Base-by-base conservation (phyloP, 2,113 vertebrate genomes). In the Centropus bengalensis region DNA sequence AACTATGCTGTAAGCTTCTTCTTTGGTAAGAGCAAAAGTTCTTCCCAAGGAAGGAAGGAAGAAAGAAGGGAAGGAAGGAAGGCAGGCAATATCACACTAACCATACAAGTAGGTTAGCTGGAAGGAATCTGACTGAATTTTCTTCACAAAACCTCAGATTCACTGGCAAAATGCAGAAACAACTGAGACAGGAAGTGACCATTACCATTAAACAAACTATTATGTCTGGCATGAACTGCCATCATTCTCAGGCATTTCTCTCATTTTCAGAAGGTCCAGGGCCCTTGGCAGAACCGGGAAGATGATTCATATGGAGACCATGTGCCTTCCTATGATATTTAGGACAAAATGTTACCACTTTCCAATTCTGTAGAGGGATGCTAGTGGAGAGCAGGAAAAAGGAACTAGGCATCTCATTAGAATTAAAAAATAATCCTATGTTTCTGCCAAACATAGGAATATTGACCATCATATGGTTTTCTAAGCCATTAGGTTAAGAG, bases 1-100 rank as follows among this genome's bases (percentile, higher is more conserved):
- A 96, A 81, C 89, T 76, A 91, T 94, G 93, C 76, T 1, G 23
- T 95, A 95, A 97, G 93, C 82, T 90, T 62, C 59, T 75, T 82
- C 69, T 76, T 79, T 88, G 17, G 40, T 54, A 54, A 90, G 45
- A 95, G 89, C 44, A 95, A 96, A 97, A 82, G 60, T 91, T 82
- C 51, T 87, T 51, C 44, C 79, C 83, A 20, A 28, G 36, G 36
- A 17, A 16, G 55, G 59, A 12, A 20, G 24, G 21, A 2, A 58
- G 28, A 58, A 10, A 70, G 6, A 22, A 10, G 23, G 18, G 8
- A 30, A 58, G 45, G 13, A 27, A 45, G 33, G 9, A 38, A 26
- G 36, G 17, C 18, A 23, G 30, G 33, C 44, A 45, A 45, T 45
- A 45, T 45, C 44, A 45, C 44, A 45, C 14, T 45, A 45, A 18